Percentiles rank a stretch among this genome's conserved stretches.
phyloP scores from a whole-genome alignment of 2,797 vertebrate genomes.

The Arctocebus calabarensis region DNA sequence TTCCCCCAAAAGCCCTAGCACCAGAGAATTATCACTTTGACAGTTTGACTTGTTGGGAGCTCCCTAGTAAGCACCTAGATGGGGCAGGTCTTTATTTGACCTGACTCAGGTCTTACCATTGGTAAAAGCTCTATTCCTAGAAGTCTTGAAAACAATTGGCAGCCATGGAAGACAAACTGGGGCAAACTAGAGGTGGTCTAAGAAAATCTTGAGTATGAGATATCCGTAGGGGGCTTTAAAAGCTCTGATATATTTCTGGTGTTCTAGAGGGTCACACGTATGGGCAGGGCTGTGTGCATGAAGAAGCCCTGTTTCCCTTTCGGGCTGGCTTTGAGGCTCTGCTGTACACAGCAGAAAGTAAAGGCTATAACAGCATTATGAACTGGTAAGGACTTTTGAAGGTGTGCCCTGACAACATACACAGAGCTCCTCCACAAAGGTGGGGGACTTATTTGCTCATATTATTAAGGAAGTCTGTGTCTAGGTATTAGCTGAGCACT shows the following conservation, averaged over 20 bases:
- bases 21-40: background rate
- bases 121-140: background rate
- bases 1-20: background rate
- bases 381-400: background rate
- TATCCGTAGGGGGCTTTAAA: background rate
- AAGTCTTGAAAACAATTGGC: background rate
- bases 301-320: background rate
- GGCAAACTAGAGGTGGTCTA: background rate
- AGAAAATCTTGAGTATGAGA: slow-evolving; percentile 1
- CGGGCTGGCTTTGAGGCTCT: background rate
- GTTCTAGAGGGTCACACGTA: background rate
- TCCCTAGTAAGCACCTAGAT: background rate
- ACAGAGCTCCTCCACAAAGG: background rate
- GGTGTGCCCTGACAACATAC: background rate
- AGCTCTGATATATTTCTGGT: background rate
- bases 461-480: background rate
- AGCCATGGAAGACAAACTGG: background rate
- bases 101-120: background rate
- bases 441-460: background rate
- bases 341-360: background rate
- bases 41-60: background rate
- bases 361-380: background rate
- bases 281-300: background rate
- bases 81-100: background rate
- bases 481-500: background rate